Conservation (phyloP, 2,113 vertebrate species). For the Seriola rivoliana region DNA sequence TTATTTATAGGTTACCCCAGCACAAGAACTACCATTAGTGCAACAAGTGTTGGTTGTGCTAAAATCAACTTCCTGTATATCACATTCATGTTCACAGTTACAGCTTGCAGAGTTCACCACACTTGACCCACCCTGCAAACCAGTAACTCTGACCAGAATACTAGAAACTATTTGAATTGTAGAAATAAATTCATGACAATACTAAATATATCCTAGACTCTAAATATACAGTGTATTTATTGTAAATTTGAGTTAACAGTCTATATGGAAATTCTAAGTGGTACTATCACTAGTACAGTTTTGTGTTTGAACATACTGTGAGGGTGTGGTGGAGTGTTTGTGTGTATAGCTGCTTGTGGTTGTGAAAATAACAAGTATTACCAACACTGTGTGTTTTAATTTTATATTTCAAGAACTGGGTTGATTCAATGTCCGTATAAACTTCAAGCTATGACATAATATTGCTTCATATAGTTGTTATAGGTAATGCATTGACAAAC, state of each 20-base stretch:
- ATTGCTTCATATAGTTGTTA: not conserved
- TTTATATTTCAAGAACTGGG: not conserved
- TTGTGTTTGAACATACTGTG: not conserved
- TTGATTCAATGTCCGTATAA: not conserved
- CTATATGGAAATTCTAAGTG: too few species aligned
- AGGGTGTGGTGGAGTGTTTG: not conserved
- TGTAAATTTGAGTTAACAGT: too few species aligned
- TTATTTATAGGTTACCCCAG: constrained; percentile 19
- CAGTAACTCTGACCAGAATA: not conserved
- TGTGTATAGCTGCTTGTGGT: not conserved
- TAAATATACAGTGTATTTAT: not conserved
- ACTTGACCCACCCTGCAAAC: not conserved
- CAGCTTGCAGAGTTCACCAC: not conserved
- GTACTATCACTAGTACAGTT: not conserved
- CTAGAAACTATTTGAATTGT: not conserved
- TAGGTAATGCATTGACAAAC: not conserved
- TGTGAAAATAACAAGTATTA: not conserved
- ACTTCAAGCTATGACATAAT: not conserved
- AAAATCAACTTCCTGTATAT: constrained; percentile 31
- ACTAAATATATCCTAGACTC: too few species aligned
- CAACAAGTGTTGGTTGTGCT: constrained; percentile 33
- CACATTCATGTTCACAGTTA: constrained; percentile 5
- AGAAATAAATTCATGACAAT: not conserved
- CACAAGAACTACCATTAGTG: constrained; percentile 15
- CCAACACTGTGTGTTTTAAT: not conserved